Conservation (phyloP, 1,140 invertebrate genomes). For the Drosophila willistoni region DNA sequence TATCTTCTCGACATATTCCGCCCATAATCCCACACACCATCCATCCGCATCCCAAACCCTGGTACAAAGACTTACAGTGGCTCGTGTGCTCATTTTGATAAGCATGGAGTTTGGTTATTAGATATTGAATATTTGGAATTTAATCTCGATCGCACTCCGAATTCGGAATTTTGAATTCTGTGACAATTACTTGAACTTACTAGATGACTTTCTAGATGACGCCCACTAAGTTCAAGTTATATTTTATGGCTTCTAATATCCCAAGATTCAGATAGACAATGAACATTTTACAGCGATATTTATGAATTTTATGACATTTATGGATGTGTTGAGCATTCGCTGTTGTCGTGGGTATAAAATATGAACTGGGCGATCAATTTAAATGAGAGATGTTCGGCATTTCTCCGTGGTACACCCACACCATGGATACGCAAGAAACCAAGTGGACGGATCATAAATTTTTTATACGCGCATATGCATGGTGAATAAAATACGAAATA, state of each 20-base stretch:
- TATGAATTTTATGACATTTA: constrained; percentile 70
- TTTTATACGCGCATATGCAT: constrained; percentile 20
- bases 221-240: constrained; percentile 15
- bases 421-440: constrained; percentile 16
- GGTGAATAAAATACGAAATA: constrained; percentile 25
- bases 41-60: constrained; percentile 3
- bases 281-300: constrained; percentile 52
- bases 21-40: constrained; percentile 21
- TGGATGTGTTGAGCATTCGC: constrained; percentile 54
- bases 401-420: constrained; percentile 28
- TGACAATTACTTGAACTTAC: constrained; percentile 9
- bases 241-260: constrained; percentile 18
- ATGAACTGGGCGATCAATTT: constrained; percentile 56
- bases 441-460: constrained; percentile 39
- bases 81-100: constrained; percentile 3
- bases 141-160: not conserved
- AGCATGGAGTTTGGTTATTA: not conserved
- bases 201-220: not conserved
- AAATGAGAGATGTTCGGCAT: constrained; percentile 41
- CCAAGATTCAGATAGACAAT: constrained; percentile 38
- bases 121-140: not conserved
- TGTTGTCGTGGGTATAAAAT: constrained; percentile 55
- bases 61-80: constrained; percentile 7
- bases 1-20: constrained; percentile 24
- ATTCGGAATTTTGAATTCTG: constrained; percentile 7